A percentile compares a stretch with the other conserved stretches of the same genome.
These are phyloP conservation scores for Sprattus sprattus DNA, from an alignment of 2,113 vertebrate species.

Conservation along the genomic window DNA sequence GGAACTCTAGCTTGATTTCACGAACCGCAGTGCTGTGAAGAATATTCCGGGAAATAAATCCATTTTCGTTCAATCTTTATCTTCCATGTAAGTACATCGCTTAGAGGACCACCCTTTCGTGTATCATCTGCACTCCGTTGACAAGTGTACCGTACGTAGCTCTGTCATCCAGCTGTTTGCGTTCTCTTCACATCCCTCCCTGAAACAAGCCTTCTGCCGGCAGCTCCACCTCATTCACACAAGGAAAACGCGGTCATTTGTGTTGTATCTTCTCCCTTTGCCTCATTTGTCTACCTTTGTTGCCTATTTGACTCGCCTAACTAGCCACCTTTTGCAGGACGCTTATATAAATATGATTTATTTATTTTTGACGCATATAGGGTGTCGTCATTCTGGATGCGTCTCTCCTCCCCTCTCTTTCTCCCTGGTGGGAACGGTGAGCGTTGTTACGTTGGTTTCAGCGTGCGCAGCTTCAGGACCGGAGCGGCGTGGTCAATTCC, in stretches of 20 bases:
- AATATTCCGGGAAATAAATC: background rate
- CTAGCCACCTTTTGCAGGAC: background rate
- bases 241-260: background rate
- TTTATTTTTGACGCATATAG: constrained; percentile 40
- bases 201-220: background rate
- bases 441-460: constrained; percentile 10
- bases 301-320: background rate
- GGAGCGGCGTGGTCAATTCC: background rate
- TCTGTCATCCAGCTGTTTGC: constrained; percentile 12
- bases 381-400: constrained; percentile 34
- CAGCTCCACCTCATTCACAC: background rate
- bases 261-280: background rate
- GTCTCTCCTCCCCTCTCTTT: constrained; percentile 7
- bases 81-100: background rate
- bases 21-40: background rate
- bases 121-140: constrained; percentile 11
- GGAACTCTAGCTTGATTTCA: constrained; percentile 1
- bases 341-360: constrained; percentile 28
- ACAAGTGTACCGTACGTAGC: constrained; percentile 8
- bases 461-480: background rate
- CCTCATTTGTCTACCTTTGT: background rate
- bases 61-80: background rate
- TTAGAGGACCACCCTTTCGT: background rate
- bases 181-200: constrained; percentile 1
- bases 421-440: constrained; percentile 16